phyloP scores from a whole-genome alignment of 1,140 invertebrate genomes.

The Ooceraea biroi region DNA sequence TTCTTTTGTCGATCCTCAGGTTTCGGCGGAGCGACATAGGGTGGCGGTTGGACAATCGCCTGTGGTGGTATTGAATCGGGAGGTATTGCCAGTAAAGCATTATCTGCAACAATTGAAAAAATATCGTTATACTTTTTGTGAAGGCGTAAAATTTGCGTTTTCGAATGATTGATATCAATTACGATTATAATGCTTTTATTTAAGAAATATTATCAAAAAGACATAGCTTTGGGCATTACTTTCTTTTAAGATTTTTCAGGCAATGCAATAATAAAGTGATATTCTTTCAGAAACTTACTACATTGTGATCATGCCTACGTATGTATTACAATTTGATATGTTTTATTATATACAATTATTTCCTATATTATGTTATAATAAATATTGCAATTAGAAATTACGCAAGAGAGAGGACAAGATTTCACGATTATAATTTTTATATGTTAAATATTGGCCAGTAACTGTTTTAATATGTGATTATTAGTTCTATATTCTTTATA shows the following conservation, averaged over 20 bases:
- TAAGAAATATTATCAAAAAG: background rate
- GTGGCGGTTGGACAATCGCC: conserved; percentile 73
- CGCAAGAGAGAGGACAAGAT: background rate
- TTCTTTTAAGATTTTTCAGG: conserved; percentile 10
- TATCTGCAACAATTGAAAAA: conserved; percentile 81
- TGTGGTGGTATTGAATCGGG: conserved; percentile 77
- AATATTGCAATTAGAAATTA: conserved; percentile 21
- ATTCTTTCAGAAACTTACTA: conserved; percentile 14
- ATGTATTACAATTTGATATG: conserved; percentile 17
- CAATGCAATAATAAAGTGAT: background rate
- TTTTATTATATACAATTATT: conserved; percentile 23
- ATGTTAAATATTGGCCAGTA: background rate
- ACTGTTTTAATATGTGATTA: background rate
- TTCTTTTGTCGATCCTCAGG: conserved; percentile 71
- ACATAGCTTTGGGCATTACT: conserved; percentile 7
- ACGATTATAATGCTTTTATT: background rate
- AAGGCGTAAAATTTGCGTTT: background rate
- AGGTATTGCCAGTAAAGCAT: conserved; percentile 76
- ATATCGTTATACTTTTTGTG: background rate
- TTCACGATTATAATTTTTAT: background rate
- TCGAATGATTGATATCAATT: background rate
- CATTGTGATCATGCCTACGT: conserved; percentile 22
- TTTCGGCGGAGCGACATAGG: conserved; percentile 77
- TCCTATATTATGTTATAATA: background rate
- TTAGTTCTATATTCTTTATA: background rate